Evolutionary conservation across 2,797 vertebrate genomes (phyloP).

Genomic region (Poecilia gillii): DNA sequence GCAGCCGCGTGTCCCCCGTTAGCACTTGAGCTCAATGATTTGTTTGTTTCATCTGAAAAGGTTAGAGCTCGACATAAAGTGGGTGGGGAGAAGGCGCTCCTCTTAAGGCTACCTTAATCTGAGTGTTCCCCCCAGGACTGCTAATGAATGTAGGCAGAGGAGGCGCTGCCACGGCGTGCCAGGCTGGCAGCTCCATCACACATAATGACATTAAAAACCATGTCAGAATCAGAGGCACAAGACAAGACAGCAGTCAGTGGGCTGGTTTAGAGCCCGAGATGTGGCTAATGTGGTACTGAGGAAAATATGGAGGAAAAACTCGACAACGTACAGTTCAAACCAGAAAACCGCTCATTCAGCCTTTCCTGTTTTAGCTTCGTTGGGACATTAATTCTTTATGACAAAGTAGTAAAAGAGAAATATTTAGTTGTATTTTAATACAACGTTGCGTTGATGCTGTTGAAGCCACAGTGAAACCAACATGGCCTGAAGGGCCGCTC

Average conservation of each 20-base stretch:
- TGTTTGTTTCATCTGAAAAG: slow-evolving; percentile 75
- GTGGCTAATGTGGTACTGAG: slow-evolving; percentile 64
- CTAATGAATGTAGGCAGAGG: slow-evolving; percentile 55
- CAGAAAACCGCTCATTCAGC: background rate
- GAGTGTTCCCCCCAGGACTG: slow-evolving; percentile 54
- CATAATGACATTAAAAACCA: slow-evolving; percentile 37
- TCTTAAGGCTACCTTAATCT: slow-evolving; percentile 68
- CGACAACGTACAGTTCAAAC: background rate
- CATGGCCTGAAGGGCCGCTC: background rate
- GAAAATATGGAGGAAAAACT: background rate
- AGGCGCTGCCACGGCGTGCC: slow-evolving; percentile 34
- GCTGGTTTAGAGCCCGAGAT: slow-evolving; percentile 58
- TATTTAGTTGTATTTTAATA: too few relatives aligned
- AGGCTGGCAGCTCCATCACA: slow-evolving; percentile 35
- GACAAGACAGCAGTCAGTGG: slow-evolving; percentile 47
- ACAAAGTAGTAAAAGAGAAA: background rate
- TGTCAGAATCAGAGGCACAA: slow-evolving; percentile 57
- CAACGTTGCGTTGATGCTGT: too few relatives aligned
- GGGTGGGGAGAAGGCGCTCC: slow-evolving; percentile 56
- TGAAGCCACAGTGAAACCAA: background rate
- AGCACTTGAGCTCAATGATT: slow-evolving; percentile 59
- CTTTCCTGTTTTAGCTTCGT: background rate
- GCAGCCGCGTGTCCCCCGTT: slow-evolving; percentile 50
- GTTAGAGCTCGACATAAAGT: slow-evolving; percentile 64
- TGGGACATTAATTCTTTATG: too few relatives aligned